A percentile compares a stretch with the other conserved stretches of the same genome.
These are phyloP conservation scores for Stenichneumon culpator DNA, from an alignment of 2,888 invertebrate species.

Conservation along the genomic window DNA sequence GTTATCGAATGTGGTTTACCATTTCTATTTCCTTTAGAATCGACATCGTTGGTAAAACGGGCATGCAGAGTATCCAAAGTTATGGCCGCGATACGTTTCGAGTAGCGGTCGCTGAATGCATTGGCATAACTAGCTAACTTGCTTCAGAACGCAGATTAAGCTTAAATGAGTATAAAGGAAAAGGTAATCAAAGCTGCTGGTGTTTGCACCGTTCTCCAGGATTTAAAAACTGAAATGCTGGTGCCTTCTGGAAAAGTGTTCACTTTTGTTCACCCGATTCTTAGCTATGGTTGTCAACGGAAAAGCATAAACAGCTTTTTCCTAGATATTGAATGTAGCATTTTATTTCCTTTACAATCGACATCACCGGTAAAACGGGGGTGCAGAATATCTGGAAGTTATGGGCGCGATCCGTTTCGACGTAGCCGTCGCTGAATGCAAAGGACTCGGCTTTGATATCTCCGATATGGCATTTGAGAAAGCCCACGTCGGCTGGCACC, in stretches of 20 bases:
- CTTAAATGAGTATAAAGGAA: neutral
- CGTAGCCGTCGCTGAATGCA: constrained; percentile 12
- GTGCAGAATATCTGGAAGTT: constrained; percentile 14
- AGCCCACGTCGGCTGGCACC: constrained; percentile 30
- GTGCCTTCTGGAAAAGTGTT: neutral
- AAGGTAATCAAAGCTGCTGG: neutral
- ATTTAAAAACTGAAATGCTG: neutral
- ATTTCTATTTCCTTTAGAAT: neutral
- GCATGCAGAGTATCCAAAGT: neutral
- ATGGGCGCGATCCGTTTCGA: constrained; percentile 3
- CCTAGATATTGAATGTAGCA: neutral
- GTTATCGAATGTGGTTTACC: neutral
- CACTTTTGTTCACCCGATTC: neutral
- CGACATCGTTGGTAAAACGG: neutral
- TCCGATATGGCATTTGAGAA: constrained; percentile 24
- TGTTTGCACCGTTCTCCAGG: neutral
- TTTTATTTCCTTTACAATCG: neutral
- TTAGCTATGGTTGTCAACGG: neutral
- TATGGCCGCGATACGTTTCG: neutral
- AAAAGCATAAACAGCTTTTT: neutral
- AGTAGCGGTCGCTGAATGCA: constrained; percentile 1
- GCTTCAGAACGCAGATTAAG: neutral
- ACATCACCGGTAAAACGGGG: constrained; percentile 1
- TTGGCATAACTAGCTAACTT: constrained; percentile 22
- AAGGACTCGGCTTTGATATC: constrained; percentile 30